Evolutionary conservation across 2,797 vertebrate genomes (phyloP).

Genomic region (Tokudaia muenninki): DNA sequence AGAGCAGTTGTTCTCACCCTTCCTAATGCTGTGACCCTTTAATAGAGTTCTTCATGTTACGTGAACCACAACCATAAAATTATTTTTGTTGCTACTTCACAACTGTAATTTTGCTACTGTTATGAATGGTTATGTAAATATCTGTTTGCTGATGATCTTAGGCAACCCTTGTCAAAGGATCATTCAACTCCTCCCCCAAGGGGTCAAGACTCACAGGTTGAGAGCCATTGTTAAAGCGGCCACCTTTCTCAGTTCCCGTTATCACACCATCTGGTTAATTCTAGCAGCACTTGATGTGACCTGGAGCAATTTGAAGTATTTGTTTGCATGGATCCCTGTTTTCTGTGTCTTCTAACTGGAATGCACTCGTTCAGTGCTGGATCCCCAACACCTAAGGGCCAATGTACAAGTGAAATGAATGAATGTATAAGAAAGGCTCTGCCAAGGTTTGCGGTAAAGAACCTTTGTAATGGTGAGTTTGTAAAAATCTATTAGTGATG

Average conservation of each 20-base stretch:
- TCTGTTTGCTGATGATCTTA: neutral
- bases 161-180: neutral
- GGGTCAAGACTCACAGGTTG: neutral
- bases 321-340: neutral
- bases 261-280: neutral
- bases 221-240: neutral
- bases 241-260: neutral
- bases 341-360: constrained; percentile 36
- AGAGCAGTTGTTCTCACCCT: neutral
- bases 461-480: constrained; percentile 4
- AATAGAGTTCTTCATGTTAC: no score
- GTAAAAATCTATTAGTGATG: constrained; percentile 38
- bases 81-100: neutral
- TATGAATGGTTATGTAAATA: neutral
- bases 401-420: neutral
- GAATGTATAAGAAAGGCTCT: neutral
- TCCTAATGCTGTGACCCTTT: neutral
- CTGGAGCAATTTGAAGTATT: neutral
- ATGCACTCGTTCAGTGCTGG: neutral
- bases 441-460: constrained; percentile 29
- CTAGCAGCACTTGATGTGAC: neutral
- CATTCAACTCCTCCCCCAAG: neutral
- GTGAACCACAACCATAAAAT: neutral
- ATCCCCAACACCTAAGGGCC: neutral
- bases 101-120: neutral